phyloP scores from a whole-genome alignment of 2,888 invertebrate genomes.

The Coenonympha arcania region DNA sequence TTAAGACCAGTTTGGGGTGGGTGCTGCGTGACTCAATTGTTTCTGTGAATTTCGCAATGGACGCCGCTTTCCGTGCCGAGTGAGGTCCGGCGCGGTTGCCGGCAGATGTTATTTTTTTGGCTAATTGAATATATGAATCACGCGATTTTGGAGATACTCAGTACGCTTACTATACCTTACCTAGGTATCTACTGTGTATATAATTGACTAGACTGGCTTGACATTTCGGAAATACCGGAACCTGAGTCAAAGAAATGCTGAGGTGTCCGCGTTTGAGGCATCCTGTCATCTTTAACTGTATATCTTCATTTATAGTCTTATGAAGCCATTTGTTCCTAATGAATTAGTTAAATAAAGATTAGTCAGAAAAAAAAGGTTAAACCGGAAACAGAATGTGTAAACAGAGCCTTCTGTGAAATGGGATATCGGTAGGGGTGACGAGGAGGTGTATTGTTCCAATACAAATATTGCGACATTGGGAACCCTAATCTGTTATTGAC shows the following conservation, averaged over 20 bases:
- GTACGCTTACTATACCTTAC: neutral
- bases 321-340: slow-evolving; percentile 19
- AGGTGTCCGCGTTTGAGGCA: too few species aligned
- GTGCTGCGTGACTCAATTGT: slow-evolving; percentile 21
- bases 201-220: too few species aligned
- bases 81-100: neutral
- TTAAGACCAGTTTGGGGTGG: slow-evolving; percentile 21
- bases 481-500: slow-evolving; percentile 20
- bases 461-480: slow-evolving; percentile 27
- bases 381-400: slow-evolving; percentile 58
- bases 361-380: slow-evolving; percentile 37
- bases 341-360: slow-evolving; percentile 32
- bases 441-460: slow-evolving; percentile 27
- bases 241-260: neutral
- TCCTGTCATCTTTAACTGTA: too few species aligned
- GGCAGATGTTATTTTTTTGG: slow-evolving; percentile 13
- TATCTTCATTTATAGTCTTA: slow-evolving; percentile 2
- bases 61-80: slow-evolving; percentile 7
- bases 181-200: neutral
- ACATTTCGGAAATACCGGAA: neutral
- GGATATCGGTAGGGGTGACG: slow-evolving; percentile 39
- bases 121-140: slow-evolving; percentile 18
- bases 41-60: slow-evolving; percentile 20
- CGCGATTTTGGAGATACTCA: neutral
- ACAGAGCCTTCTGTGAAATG: slow-evolving; percentile 61